These are phyloP conservation scores for Poeciliopsis paucimaculata DNA, from an alignment of 2,797 vertebrate species.

Conservation along the genomic window DNA sequence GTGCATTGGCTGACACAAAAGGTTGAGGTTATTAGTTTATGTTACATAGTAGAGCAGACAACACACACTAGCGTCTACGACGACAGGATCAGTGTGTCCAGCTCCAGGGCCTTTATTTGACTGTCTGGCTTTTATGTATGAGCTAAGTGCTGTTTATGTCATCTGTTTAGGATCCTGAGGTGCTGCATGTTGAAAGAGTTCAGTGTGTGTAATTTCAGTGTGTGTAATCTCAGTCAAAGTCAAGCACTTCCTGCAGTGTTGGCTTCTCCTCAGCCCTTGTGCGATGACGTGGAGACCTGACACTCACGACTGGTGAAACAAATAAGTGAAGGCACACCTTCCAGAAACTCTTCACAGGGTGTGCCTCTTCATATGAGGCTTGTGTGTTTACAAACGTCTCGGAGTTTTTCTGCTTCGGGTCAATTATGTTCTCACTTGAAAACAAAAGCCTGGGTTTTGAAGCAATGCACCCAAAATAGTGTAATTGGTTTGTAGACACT, in stretches of 20 bases:
- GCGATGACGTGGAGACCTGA: conserved; percentile 26
- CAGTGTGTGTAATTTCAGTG: conserved; percentile 39
- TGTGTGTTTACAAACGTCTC: neutral
- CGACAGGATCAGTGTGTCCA: conserved; percentile 16
- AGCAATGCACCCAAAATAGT: neutral
- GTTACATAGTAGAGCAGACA: neutral
- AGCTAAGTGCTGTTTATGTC: conserved; percentile 46
- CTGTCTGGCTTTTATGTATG: conserved; percentile 49
- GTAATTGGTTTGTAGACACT: neutral
- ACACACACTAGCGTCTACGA: neutral
- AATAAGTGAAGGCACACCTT: conserved; percentile 55
- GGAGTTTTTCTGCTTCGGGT: neutral
- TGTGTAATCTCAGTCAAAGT: conserved; percentile 44
- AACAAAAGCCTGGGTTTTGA: neutral
- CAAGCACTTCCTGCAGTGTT: conserved; percentile 38
- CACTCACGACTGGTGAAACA: conserved; percentile 50
- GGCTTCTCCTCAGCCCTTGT: conserved; percentile 27
- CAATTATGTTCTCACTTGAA: neutral
- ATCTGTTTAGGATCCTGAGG: conserved; percentile 62
- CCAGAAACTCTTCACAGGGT: conserved; percentile 35
- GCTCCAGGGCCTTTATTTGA: conserved; percentile 24
- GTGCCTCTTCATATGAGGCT: conserved; percentile 11
- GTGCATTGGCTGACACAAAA: conserved; percentile 21
- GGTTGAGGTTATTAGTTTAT: conserved; percentile 28
- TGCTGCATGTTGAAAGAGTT: conserved; percentile 46